These are phyloP conservation scores for Panagrolaimus sp. DNA, from an alignment of 1,140 invertebrate species.

Conservation along the genomic window DNA sequence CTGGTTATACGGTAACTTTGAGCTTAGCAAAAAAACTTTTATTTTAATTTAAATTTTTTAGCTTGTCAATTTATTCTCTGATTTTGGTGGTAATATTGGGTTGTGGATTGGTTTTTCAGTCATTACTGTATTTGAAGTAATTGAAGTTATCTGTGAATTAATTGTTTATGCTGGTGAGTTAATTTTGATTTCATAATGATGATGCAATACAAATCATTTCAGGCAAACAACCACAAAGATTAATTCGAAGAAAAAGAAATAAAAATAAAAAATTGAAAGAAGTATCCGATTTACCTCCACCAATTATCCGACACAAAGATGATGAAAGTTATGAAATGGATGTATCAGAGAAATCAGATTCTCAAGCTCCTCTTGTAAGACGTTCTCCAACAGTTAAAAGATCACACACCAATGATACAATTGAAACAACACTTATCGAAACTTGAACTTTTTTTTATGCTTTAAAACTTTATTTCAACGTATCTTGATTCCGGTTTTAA, in stretches of 20 bases:
- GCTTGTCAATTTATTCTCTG: slow-evolving; percentile 59
- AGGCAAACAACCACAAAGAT: slow-evolving; percentile 19
- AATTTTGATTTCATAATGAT: neutral
- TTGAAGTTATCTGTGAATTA: slow-evolving; percentile 50
- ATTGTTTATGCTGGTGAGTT: slow-evolving; percentile 24
- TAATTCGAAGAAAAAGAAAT: neutral
- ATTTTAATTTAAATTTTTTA: slow-evolving; percentile 29
- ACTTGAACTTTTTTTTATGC: neutral
- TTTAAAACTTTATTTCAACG: too few relatives aligned
- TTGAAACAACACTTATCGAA: slow-evolving; percentile 8
- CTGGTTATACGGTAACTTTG: slow-evolving; percentile 55
- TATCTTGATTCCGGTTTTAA: too few relatives aligned
- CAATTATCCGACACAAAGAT: slow-evolving; percentile 10
- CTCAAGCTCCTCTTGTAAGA: slow-evolving; percentile 2
- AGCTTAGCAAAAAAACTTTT: neutral
- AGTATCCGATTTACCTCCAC: slow-evolving; percentile 1
- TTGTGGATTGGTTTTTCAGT: slow-evolving; percentile 59
- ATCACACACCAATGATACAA: slow-evolving; percentile 3
- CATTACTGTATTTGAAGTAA: slow-evolving; percentile 55
- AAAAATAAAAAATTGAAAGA: slow-evolving; percentile 5
- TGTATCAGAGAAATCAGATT: slow-evolving; percentile 9
- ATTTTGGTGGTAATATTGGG: slow-evolving; percentile 59
- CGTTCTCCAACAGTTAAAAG: slow-evolving; percentile 2
- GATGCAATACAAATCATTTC: neutral
- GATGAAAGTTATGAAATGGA: slow-evolving; percentile 8